Percentiles rank a stretch among this genome's conserved stretches.
These are phyloP conservation scores for Entomobrya multifasciata DNA, from an alignment of 2,888 invertebrate genomes.

Conservation along the genomic window DNA sequence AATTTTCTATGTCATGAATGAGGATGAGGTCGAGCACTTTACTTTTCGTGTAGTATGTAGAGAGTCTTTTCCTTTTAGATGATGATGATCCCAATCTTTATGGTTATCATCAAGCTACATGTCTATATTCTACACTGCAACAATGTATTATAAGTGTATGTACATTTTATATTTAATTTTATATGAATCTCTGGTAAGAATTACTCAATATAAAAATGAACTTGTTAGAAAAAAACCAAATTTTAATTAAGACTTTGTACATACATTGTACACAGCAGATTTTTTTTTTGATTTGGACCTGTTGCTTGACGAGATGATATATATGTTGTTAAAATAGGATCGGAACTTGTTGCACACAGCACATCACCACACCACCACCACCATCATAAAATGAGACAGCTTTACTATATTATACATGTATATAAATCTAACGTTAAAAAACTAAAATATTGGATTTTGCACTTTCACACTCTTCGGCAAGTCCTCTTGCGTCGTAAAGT, in stretches of 20 bases:
- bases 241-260: too few species aligned
- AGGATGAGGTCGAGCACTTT: slow-evolving; percentile 54
- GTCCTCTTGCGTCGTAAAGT: neutral
- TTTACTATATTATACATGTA: neutral
- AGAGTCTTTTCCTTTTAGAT: neutral
- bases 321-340: neutral
- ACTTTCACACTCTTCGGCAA: neutral
- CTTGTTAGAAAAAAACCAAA: too few species aligned
- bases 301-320: neutral
- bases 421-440: neutral
- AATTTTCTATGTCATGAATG: slow-evolving; percentile 39
- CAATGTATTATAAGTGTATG: too few species aligned
- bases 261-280: too few species aligned
- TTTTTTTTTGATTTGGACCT: neutral
- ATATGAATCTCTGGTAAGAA: too few species aligned
- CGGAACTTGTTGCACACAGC: slow-evolving; percentile 5
- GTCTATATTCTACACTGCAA: too few species aligned
- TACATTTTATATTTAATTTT: too few species aligned
- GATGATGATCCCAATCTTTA: neutral
- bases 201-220: too few species aligned
- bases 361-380: neutral
- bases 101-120: neutral
- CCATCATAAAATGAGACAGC: neutral
- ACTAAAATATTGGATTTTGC: neutral
- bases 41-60: slow-evolving; percentile 22